Evolutionary conservation across 1,140 invertebrate genomes (phyloP), one percentile per base, ranked within the genome.

Genomic region (Zaprionus lachaisei): DNA sequence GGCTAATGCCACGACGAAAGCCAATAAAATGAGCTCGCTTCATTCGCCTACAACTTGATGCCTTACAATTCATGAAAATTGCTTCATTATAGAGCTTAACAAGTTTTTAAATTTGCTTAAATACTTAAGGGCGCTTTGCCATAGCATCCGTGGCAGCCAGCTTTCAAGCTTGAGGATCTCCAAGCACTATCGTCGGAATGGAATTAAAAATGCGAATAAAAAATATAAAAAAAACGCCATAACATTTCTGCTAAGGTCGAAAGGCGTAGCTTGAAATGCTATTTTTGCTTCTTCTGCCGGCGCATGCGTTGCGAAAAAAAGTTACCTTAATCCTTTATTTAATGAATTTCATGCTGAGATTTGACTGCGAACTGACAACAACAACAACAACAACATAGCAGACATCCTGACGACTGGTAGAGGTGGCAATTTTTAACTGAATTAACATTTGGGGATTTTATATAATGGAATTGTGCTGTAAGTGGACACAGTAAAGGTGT

Each of bases 51-150:
- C 34, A 66, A 66, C 37, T 47, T 58, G 47, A 44, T 26, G 34
- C 26, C 37, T 17, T 41, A 49, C 56, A 75, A 71, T 75, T 74
- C 64, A 64, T 57, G n/a, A 55, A 80, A 80, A 86, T 87, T 80
- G 80, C 80, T 87, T 80, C 83, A 89, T 89, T 83, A 89, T 70
- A 41, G 58, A 66, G 79, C 84, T 89, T 89, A 83, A 81, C 67
- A 89, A 89, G 81, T 89, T 89, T 89, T 89, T 71, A 81, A 89
- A 89, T 89, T 89, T 83, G 77, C 84, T 89, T 89, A 89, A 89
- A 79, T 71, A 78, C 84, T 83, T 89, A 83, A 89, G 69, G 67
- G 67, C 47, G 44, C 61, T 70, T 70, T 56, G 55, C 67, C 66
- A 51, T 62, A 58, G 54, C 69, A 60, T 54, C 20, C 17, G 28